A percentile compares a stretch with the other conserved stretches of the same genome.
These are phyloP conservation scores for Campoplex capitator DNA, from an alignment of 2,888 invertebrate species.

Conservation along the genomic window DNA sequence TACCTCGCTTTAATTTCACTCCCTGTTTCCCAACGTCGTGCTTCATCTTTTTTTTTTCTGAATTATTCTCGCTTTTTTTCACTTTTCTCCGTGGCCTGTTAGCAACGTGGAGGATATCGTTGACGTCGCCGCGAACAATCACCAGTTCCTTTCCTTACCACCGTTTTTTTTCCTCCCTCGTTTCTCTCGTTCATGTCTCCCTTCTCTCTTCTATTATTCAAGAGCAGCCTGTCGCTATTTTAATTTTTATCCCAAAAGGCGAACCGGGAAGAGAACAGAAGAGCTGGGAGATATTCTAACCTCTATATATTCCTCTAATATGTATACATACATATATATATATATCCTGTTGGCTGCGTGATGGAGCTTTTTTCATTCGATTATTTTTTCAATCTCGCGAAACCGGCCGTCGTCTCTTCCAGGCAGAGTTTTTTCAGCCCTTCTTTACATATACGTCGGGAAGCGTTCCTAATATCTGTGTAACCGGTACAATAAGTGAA, in stretches of 20 bases:
- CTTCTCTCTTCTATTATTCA: slow-evolving; percentile 1
- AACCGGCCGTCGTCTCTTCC: slow-evolving; percentile 5
- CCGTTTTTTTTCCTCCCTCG: neutral
- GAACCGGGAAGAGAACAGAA: neutral
- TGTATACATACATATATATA: too few relatives aligned
- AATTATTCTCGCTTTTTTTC: slow-evolving; percentile 50
- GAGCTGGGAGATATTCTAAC: slow-evolving; percentile 31
- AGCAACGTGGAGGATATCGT: slow-evolving; percentile 42
- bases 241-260: slow-evolving; percentile 51
- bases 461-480: neutral
- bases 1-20: slow-evolving; percentile 50
- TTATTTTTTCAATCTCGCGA: slow-evolving; percentile 55
- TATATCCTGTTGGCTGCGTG: slow-evolving; percentile 4
- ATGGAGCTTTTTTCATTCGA: slow-evolving; percentile 38
- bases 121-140: slow-evolving; percentile 53
- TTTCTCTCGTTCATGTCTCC: neutral
- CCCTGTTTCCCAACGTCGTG: slow-evolving; percentile 10
- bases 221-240: slow-evolving; percentile 50
- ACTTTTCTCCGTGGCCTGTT: slow-evolving; percentile 26
- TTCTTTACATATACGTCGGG: neutral
- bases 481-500: neutral
- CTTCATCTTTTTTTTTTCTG: slow-evolving; percentile 17
- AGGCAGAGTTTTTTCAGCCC: neutral
- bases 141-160: slow-evolving; percentile 31
- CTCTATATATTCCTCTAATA: neutral